Conservation (phyloP, 2,113 vertebrate genomes). For the Notechis scutatus region DNA sequence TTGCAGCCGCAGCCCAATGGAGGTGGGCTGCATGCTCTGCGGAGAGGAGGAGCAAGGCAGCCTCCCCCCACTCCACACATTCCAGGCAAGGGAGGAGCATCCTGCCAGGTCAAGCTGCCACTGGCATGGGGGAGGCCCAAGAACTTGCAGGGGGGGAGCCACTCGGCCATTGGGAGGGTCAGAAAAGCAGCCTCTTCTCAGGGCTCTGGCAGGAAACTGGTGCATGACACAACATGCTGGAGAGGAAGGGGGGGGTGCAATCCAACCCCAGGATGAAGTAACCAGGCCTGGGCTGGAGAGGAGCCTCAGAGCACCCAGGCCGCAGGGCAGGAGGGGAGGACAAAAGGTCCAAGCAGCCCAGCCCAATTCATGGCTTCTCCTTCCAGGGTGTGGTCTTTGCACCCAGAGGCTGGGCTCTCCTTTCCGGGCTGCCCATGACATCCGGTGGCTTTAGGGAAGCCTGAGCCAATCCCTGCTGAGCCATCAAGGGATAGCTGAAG, state of each 20-base stretch:
- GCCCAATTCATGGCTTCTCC: background rate
- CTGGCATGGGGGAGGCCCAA: background rate
- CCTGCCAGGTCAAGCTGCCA: background rate
- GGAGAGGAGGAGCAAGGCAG: background rate
- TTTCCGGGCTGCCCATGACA: background rate
- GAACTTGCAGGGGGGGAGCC: background rate
- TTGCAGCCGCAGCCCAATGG: background rate
- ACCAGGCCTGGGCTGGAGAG: background rate
- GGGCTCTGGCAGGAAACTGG: background rate
- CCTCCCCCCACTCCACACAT: background rate
- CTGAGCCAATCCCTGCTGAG: background rate
- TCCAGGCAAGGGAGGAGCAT: background rate
- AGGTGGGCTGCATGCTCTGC: background rate
- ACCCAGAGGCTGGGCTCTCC: too few species aligned
- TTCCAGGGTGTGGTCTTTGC: background rate
- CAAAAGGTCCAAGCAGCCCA: background rate
- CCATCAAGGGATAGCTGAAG: background rate
- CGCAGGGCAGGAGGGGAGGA: background rate
- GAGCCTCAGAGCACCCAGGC: background rate
- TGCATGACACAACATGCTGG: background rate
- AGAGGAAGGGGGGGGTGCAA: background rate
- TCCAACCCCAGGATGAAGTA: background rate
- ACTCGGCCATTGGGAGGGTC: background rate
- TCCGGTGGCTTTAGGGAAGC: background rate
- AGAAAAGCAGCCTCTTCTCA: background rate